These are phyloP conservation scores for Aradophagus sp. DNA, from an alignment of 1,140 invertebrate genomes.

Conservation along the genomic window DNA sequence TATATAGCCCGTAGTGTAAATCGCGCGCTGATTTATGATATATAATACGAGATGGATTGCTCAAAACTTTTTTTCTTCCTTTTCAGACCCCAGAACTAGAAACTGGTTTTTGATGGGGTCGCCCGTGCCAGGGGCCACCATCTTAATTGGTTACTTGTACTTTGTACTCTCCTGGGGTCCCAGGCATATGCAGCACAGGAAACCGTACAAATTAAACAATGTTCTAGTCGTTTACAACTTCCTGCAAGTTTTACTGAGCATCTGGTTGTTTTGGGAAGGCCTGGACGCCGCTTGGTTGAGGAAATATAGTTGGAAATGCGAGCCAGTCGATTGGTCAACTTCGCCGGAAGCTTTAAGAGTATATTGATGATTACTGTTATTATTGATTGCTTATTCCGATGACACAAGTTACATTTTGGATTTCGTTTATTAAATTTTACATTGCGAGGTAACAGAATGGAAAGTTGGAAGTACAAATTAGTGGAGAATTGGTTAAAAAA, in stretches of 20 bases:
- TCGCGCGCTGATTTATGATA: too few species aligned
- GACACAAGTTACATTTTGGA: constrained; percentile 16
- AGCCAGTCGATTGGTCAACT: constrained; percentile 85
- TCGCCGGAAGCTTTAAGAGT: constrained; percentile 84
- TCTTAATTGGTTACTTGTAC: constrained; percentile 82
- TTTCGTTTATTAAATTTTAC: constrained; percentile 10
- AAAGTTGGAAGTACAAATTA: constrained; percentile 3
- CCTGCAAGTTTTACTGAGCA: constrained; percentile 83
- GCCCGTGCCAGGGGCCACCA: constrained; percentile 82
- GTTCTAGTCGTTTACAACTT: constrained; percentile 88
- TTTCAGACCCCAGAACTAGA: constrained; percentile 85
- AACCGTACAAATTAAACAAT: constrained; percentile 85
- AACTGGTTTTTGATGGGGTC: constrained; percentile 89
- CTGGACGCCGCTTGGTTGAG: constrained; percentile 78
- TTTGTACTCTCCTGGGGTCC: constrained; percentile 86
- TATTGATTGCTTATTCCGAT: not conserved
- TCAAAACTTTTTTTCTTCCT: too few species aligned
- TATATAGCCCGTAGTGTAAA: too few species aligned
- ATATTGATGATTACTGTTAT: constrained; percentile 57
- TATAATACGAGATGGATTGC: too few species aligned
- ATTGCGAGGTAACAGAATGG: constrained; percentile 5
- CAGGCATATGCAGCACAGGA: constrained; percentile 84
- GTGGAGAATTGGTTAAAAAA: too few species aligned
- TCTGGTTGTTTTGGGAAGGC: constrained; percentile 84
- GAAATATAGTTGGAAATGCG: constrained; percentile 88